A percentile compares a stretch with the other conserved stretches of the same genome.
phyloP scores from a whole-genome alignment of 2,113 vertebrate genomes.

The Eleginops maclovinus region DNA sequence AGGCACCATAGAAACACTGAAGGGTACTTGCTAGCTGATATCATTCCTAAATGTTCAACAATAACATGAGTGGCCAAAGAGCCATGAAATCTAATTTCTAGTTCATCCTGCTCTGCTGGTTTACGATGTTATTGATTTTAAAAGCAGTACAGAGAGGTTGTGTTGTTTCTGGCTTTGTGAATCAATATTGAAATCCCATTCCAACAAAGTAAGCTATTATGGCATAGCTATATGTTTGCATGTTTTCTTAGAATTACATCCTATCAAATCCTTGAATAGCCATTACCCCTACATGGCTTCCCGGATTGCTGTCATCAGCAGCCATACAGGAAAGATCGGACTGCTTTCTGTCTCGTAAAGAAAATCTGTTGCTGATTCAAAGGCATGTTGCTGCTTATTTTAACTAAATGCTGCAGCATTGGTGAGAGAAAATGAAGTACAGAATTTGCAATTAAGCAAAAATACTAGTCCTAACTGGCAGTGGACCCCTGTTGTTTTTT shows the following conservation, averaged over 20 bases:
- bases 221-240: not conserved
- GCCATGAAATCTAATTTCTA: constrained; percentile 16
- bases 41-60: not conserved
- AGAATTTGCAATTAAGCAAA: constrained; percentile 16
- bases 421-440: constrained; percentile 1
- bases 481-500: constrained; percentile 11
- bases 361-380: not conserved
- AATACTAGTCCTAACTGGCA: not conserved
- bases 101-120: constrained; percentile 15
- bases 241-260: constrained; percentile 1
- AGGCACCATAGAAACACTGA: not conserved
- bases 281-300: not conserved
- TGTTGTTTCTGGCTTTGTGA: constrained; percentile 24
- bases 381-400: constrained; percentile 15
- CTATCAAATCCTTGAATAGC: not conserved
- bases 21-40: not conserved
- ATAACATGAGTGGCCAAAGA: not conserved
- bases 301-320: constrained; percentile 11
- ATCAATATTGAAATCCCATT: constrained; percentile 40
- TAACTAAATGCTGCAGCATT: constrained; percentile 9
- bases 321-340: not conserved
- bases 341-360: constrained; percentile 12
- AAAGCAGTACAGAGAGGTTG: not conserved
- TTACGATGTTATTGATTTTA: constrained; percentile 39
- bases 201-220: not conserved